phyloP scores from a whole-genome alignment of 2,888 invertebrate species.

The Apodemia duryi region DNA sequence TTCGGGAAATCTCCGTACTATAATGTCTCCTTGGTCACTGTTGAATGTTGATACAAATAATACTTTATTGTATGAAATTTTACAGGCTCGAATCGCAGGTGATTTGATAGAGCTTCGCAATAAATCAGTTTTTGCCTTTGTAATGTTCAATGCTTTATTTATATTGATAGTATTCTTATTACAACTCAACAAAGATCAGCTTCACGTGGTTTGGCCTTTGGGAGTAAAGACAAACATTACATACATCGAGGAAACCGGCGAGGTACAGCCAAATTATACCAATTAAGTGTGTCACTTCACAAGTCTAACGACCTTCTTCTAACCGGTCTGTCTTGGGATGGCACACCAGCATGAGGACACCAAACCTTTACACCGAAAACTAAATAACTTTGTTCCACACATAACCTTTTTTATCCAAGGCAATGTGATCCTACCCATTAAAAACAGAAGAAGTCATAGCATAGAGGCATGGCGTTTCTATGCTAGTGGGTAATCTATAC shows the following conservation, averaged over 20 bases:
- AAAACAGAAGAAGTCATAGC: slow-evolving; percentile 1
- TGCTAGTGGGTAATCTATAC: slow-evolving; percentile 27
- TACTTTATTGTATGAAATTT: slow-evolving; percentile 70
- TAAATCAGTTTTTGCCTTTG: slow-evolving; percentile 98
- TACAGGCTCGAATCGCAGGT: slow-evolving; percentile 91
- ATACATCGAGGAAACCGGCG: slow-evolving; percentile 94
- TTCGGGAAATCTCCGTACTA: not conserved
- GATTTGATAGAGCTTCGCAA: slow-evolving; percentile 97
- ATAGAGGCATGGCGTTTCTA: slow-evolving; percentile 25
- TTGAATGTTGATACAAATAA: slow-evolving; percentile 74
- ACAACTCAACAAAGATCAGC: slow-evolving; percentile 98
- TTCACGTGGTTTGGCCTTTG: slow-evolving; percentile 98
- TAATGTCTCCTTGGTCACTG: slow-evolving; percentile 71
- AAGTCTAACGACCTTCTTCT: slow-evolving; percentile 77
- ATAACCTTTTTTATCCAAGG: slow-evolving; percentile 46
- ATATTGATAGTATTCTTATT: slow-evolving; percentile 99
- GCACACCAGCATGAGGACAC: slow-evolving; percentile 74
- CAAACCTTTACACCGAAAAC: slow-evolving; percentile 55
- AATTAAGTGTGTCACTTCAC: slow-evolving; percentile 66
- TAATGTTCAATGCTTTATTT: slow-evolving; percentile 99
- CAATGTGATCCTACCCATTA: slow-evolving; percentile 41
- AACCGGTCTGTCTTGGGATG: slow-evolving; percentile 73
- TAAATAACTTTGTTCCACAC: slow-evolving; percentile 60
- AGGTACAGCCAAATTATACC: slow-evolving; percentile 83
- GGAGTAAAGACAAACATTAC: slow-evolving; percentile 97